Percentiles rank a stretch among this genome's conserved stretches.
phyloP scores from a whole-genome alignment of 2,113 vertebrate species.

The Sturnira hondurensis region DNA sequence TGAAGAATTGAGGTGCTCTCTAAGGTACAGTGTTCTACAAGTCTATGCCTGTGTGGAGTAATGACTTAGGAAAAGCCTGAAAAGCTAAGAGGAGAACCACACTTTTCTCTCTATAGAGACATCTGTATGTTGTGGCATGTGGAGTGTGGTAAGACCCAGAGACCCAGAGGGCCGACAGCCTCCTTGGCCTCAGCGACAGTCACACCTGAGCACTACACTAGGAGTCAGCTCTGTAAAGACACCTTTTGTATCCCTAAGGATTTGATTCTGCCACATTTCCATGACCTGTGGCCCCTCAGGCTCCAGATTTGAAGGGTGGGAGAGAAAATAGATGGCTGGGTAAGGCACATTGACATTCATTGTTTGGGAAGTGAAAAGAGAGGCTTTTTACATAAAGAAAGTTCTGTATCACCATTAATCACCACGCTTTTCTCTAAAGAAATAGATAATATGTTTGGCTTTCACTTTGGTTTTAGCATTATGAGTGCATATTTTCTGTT shows the following conservation, averaged over 20 bases:
- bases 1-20: not conserved
- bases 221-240: not conserved
- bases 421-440: conserved; percentile 17
- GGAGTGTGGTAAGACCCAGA: not conserved
- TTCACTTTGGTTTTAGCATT: not conserved
- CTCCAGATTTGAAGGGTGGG: not conserved
- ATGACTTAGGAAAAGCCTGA: not conserved
- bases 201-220: not conserved
- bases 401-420: not conserved
- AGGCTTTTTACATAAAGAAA: not conserved
- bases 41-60: not conserved
- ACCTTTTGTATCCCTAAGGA: not conserved
- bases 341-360: not conserved
- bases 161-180: not conserved
- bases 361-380: conserved; percentile 3
- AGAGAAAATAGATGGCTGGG: not conserved
- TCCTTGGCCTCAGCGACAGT: not conserved
- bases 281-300: not conserved
- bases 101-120: not conserved
- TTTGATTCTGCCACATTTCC: not conserved
- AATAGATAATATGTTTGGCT: conserved; percentile 9
- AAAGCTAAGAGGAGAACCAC: not conserved
- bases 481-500: not conserved
- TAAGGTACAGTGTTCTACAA: not conserved
- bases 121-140: accelerated